Percentiles rank a stretch among this genome's conserved stretches.
These are phyloP conservation scores for Passer montanus DNA, from an alignment of 2,113 vertebrate genomes.

Conservation along the genomic window DNA sequence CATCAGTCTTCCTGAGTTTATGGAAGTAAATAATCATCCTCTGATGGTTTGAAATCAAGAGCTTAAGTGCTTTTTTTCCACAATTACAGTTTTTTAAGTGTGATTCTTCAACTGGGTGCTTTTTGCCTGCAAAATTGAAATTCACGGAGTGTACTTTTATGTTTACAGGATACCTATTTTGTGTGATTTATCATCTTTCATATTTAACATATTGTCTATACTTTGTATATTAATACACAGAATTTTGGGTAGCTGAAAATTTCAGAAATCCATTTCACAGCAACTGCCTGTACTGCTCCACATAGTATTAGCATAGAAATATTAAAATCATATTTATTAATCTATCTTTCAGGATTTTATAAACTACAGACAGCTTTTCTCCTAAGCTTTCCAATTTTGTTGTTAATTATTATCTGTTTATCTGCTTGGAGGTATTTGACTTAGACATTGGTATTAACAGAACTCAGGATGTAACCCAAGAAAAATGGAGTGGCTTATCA, in stretches of 20 bases:
- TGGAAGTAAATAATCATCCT: constrained; percentile 6
- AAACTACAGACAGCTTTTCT: neutral
- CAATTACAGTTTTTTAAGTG: neutral
- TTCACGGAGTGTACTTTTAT: neutral
- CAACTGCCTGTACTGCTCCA: neutral
- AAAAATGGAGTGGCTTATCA: neutral
- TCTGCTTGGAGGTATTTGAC: neutral
- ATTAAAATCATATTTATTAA: neutral
- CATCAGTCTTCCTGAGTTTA: neutral
- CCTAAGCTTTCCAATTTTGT: neutral
- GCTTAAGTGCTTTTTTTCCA: neutral
- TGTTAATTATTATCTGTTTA: neutral
- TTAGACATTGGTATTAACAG: neutral
- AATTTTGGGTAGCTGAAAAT: neutral
- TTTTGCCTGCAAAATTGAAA: neutral
- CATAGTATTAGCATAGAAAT: neutral
- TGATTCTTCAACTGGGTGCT: neutral
- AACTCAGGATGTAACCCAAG: neutral
- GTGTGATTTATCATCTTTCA: neutral
- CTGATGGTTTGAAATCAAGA: constrained; percentile 15
- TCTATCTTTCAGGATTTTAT: neutral
- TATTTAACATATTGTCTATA: neutral
- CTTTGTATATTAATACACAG: neutral
- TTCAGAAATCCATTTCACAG: neutral
- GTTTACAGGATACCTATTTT: neutral